These are phyloP conservation scores for Pogonocherus hispidulus DNA, from an alignment of 2,888 invertebrate species.

Conservation along the genomic window DNA sequence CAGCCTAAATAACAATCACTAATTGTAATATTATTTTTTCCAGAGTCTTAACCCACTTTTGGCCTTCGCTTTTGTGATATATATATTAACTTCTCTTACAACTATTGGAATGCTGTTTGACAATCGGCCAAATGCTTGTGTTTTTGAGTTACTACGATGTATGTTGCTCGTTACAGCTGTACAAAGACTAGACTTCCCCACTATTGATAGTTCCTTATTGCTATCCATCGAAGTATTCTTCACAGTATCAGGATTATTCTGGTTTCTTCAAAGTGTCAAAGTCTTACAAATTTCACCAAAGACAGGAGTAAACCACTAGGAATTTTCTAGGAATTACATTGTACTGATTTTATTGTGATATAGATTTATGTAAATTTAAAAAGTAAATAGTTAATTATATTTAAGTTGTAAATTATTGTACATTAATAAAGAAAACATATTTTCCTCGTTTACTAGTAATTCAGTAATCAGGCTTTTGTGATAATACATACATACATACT, in stretches of 20 bases:
- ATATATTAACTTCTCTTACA: constrained; percentile 78
- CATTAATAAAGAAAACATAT: constrained; percentile 7
- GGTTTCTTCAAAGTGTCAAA: constrained; percentile 75
- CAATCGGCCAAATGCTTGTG: constrained; percentile 73
- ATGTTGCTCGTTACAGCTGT: constrained; percentile 71
- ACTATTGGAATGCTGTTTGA: constrained; percentile 82
- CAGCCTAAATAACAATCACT: too few species aligned
- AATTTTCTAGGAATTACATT: not conserved
- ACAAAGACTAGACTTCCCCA: constrained; percentile 66
- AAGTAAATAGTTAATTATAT: constrained; percentile 13
- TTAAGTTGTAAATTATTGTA: constrained; percentile 13
- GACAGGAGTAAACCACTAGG: not conserved
- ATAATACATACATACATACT: too few species aligned
- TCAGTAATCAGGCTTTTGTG: too few species aligned
- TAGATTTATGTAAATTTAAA: not conserved
- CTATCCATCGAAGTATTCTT: constrained; percentile 73
- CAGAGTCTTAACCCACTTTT: constrained; percentile 76
- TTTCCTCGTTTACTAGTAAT: too few species aligned
- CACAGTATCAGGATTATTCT: constrained; percentile 74
- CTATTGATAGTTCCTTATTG: constrained; percentile 67
- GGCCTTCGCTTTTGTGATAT: constrained; percentile 73
- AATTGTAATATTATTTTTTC: constrained; percentile 59
- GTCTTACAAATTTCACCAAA: constrained; percentile 69
- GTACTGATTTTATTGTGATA: constrained; percentile 21
- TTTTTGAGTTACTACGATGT: constrained; percentile 78